Evolutionary conservation across 1,140 invertebrate genomes (phyloP), one percentile per base, ranked within the genome.

Genomic region (Drosophila virilis): DNA sequence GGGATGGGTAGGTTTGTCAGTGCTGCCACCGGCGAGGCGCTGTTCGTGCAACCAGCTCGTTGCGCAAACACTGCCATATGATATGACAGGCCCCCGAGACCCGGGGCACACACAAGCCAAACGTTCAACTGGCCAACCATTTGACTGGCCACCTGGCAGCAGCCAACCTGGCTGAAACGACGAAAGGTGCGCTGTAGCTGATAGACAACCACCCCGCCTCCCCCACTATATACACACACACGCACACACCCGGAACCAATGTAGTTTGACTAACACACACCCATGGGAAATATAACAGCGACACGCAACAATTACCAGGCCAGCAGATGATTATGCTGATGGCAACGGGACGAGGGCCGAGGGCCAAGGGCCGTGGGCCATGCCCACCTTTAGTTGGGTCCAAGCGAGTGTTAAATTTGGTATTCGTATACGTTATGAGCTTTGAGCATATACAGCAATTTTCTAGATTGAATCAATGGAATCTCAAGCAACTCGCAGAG

Each of bases 1-100:
- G 52, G 35, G 0, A 5, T 2, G 9, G 33, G 28, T 4, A 54
- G 28, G 33, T 22, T 6, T 35, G n/a, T n/a, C n/a, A n/a, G n/a
- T n/a, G n/a, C n/a, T n/a, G 58, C 22, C n/a, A 5, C 73, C 50
- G 59, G 54, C 74, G 73, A 32, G 48, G 50, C 61, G 51, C 59
- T 46, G 85, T 78, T 77, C 80, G 80, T 84, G 80, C 80, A 62
- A 48, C 64, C 67, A 73, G 69, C 74, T 60, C 66, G 85, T 86
- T 86, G 82, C 83, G 84, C 79, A 86, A 86, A 86, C 82, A 88
- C 50, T 67, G 82, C 83, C 83, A 88, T 73, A 81, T 79, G 82
- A 86, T 86, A 86, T 88, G 83, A 78, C 72, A 73, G 66, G 35
- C 66, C 9, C 5, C n/a, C 5, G 50, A 51, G 12, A 28, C 22